Conservation (phyloP, 2,113 vertebrate genomes). For the Manacus vitellinus region DNA sequence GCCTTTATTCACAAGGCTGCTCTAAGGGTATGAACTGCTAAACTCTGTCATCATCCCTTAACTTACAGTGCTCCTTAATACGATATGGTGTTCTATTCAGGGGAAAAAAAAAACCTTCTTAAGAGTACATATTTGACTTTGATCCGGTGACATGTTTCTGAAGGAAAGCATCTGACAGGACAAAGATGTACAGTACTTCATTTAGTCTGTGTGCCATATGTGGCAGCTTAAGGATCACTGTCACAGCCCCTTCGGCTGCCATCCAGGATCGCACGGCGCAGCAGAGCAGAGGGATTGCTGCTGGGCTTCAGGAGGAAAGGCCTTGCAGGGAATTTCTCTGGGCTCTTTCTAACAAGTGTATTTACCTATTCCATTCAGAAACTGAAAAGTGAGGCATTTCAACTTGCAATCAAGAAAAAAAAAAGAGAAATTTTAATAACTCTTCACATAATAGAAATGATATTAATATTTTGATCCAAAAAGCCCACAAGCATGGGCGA, state of each 20-base stretch:
- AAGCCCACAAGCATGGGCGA: not conserved
- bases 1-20: slow-evolving; percentile 12
- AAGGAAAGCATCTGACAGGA: slow-evolving; percentile 42
- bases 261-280: accelerated
- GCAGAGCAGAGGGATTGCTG: not conserved
- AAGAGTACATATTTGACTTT: slow-evolving; percentile 14
- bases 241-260: not conserved
- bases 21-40: slow-evolving; percentile 41
- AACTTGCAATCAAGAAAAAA: not conserved
- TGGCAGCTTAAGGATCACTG: not conserved
- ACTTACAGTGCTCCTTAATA: slow-evolving; percentile 24
- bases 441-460: not conserved
- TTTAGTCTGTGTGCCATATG: not conserved
- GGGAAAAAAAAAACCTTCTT: not conserved
- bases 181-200: not conserved
- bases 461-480: not conserved
- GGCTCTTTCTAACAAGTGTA: not conserved
- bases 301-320: not conserved
- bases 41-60: slow-evolving; percentile 57
- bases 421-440: not conserved
- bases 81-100: not conserved
- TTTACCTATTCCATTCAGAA: not conserved
- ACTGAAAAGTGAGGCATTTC: not conserved
- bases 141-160: slow-evolving; percentile 33
- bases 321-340: not conserved